Base-by-base conservation (phyloP, 2,113 vertebrate genomes). In the Cyprinus carpio region DNA sequence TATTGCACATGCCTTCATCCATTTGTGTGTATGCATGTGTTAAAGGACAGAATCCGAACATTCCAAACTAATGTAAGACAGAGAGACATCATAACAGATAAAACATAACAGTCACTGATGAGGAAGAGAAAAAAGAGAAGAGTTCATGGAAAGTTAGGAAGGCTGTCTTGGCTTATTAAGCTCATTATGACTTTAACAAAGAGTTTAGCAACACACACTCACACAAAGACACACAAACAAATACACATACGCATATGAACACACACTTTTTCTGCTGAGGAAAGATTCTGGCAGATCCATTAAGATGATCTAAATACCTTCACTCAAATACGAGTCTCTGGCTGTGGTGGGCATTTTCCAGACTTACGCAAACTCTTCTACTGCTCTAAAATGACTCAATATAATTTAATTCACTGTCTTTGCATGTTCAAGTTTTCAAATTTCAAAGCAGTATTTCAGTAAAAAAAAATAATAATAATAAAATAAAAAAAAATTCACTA, bases 201-300 rank as follows among this genome's bases (percentile, higher is more conserved):
- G 37, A 65, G 23, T 78, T 60, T 23, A 60, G 56, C 23, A 3
- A 40, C 62, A 82, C 67, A 83, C 65, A 83, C 64, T 25, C 46
- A 82, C 43, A 29, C 81, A 72, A 23, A 56, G 40, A 82, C 18
- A 80, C 16, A 46, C 29, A 58, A 31, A 72, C 65, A 56, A 20
- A 18, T 11, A 37, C 65, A 56, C 43, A 71, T 20, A 12, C 37
- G 7, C 9, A 65, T 23, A 65, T 23, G 31, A 46, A 34, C 49
- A 37, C 81, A 72, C 11, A 12, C 43, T 54, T 29, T 65, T 65
- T 65, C 37, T 46, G n/a, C 9, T 18, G 23, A 64, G 58, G n/a
- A 80, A 80, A 81, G 13, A 49, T 65, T 81, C 40, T 81, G 60
- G 78, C 46, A 60, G 60, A 81, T 65, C 78, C 37, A 65, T 81